Conservation (phyloP, 2,888 invertebrate genomes). For the Ormyrus labotus region DNA sequence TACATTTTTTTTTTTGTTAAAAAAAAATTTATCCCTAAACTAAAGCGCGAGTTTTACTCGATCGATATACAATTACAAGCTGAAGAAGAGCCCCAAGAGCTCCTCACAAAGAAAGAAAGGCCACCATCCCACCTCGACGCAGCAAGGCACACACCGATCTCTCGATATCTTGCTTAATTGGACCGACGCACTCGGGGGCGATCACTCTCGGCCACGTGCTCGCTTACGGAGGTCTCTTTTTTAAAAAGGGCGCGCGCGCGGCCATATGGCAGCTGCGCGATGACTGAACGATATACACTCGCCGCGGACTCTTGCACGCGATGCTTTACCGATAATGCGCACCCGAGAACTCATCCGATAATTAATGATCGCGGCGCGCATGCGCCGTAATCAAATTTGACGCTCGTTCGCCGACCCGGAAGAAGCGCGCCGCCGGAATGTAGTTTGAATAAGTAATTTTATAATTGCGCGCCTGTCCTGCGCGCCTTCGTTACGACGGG, state of each 20-base stretch:
- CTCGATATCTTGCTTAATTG: conserved; percentile 41
- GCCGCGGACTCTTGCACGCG: background rate
- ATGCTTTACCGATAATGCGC: conserved; percentile 40
- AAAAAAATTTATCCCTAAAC: too few relatives aligned
- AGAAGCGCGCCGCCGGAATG: background rate
- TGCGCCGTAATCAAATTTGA: conserved; percentile 43
- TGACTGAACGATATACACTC: conserved; percentile 38
- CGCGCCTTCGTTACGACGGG: background rate
- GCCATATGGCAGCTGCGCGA: conserved; percentile 38
- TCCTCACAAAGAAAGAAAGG: too few relatives aligned
- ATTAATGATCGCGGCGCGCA: conserved; percentile 31
- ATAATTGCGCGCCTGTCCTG: conserved; percentile 39
- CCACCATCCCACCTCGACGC: too few relatives aligned
- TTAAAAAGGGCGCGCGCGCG: background rate
- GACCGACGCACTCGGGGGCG: background rate
- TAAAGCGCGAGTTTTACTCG: too few relatives aligned
- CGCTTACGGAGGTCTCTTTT: too few relatives aligned
- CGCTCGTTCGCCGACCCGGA: background rate
- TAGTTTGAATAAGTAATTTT: conserved; percentile 40
- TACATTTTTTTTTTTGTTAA: too few relatives aligned
- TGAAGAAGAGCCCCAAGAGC: too few relatives aligned
- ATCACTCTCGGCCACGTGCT: background rate
- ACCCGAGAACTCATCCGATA: conserved; percentile 14
- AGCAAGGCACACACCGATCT: background rate
- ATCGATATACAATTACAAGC: too few relatives aligned